Conservation (phyloP, 2,113 vertebrate genomes). For the Sorex araneus region DNA sequence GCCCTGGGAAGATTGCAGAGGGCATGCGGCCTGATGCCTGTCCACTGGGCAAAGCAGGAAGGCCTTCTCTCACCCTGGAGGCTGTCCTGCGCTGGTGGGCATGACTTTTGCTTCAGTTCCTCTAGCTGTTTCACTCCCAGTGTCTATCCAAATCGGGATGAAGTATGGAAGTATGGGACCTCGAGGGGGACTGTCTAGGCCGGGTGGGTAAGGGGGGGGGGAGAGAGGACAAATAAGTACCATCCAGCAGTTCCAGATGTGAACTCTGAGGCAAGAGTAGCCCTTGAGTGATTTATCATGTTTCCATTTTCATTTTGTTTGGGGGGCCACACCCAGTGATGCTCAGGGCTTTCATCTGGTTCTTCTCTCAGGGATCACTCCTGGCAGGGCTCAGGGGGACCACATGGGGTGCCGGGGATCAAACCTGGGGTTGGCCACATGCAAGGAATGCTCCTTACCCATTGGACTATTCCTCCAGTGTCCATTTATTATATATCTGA, state of each 20-base stretch:
- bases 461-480: too few species aligned
- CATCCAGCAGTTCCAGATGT: neutral
- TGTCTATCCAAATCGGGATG: slow-evolving; percentile 1
- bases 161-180: slow-evolving; percentile 8
- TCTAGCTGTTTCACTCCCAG: slow-evolving; percentile 1
- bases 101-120: slow-evolving; percentile 25
- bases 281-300: neutral
- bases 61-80: neutral
- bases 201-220: neutral
- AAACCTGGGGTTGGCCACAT: too few species aligned
- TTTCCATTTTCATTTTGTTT: neutral
- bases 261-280: neutral
- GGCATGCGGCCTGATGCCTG: neutral
- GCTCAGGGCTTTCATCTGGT: too few species aligned
- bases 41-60: slow-evolving; percentile 2
- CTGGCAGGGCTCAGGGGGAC: too few species aligned
- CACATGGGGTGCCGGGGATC: too few species aligned
- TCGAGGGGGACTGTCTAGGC: neutral
- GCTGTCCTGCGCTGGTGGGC: slow-evolving; percentile 1
- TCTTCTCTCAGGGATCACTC: too few species aligned
- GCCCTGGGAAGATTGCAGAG: neutral
- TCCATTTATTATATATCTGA: too few species aligned
- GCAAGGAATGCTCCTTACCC: too few species aligned
- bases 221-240: slow-evolving; percentile 32
- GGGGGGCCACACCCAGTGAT: too few species aligned